Conservation (phyloP, 2,113 vertebrate genomes). For the Halcyon malimbica region DNA sequence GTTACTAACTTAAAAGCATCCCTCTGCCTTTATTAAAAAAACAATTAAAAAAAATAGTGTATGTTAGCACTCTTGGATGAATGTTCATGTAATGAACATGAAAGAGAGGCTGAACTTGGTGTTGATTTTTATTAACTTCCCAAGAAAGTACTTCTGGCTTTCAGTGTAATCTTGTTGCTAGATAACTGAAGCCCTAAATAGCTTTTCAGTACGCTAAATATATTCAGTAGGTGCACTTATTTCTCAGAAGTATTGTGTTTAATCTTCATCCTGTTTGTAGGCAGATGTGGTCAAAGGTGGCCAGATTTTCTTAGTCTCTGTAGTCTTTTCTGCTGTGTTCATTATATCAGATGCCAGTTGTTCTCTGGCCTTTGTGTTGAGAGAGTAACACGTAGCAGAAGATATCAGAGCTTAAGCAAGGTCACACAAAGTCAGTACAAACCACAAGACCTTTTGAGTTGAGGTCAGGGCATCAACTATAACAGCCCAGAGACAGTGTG, state of each 20-base stretch:
- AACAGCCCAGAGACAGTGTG: not conserved
- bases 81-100: rapidly evolving
- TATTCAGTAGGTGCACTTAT: not conserved
- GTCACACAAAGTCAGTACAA: conserved; percentile 53
- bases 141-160: not conserved
- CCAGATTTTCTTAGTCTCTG: not conserved
- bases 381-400: not conserved
- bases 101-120: not conserved
- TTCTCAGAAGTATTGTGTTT: not conserved
- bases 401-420: conserved; percentile 15
- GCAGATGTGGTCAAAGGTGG: not conserved
- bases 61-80: not conserved
- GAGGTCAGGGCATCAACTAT: not conserved
- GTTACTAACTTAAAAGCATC: rapidly evolving
- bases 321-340: not conserved
- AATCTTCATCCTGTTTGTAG: not conserved
- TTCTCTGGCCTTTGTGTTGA: not conserved
- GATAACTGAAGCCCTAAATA: not conserved
- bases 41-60: not conserved
- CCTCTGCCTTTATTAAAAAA: not conserved
- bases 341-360: not conserved
- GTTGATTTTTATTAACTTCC: not conserved
- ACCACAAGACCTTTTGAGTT: not conserved
- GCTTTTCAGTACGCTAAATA: not conserved
- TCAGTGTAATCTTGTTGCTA: not conserved